A percentile compares a stretch with the other conserved stretches of the same genome.
Conservation (phyloP, 2,113 vertebrate genomes). For the Peromyscus leucopus region DNA sequence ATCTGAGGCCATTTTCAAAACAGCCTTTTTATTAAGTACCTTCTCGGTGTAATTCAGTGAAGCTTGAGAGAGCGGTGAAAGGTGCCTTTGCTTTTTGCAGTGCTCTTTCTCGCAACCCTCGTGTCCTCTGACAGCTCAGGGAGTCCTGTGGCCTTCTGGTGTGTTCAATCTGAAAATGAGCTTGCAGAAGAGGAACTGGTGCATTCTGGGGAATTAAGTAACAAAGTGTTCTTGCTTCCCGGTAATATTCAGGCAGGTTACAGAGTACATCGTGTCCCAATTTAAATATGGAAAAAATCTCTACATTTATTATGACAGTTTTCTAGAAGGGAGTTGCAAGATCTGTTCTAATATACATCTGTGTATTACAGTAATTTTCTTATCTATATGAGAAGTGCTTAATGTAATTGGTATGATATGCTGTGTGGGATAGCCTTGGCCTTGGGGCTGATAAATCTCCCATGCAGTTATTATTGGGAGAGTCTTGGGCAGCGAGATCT, state of each 20-base stretch:
- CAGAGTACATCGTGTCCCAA: not conserved
- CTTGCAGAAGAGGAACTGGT: not conserved
- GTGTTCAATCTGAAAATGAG: not conserved
- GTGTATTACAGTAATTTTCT: not conserved
- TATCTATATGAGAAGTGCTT: not conserved
- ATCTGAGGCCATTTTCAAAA: constrained; percentile 48
- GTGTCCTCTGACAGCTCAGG: not conserved
- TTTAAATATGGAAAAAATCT: not conserved
- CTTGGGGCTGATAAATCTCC: constrained; percentile 12
- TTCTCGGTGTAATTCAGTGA: not conserved
- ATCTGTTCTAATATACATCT: not conserved
- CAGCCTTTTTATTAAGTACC: not conserved
- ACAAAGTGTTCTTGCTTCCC: not conserved
- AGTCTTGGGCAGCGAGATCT: constrained; percentile 7
- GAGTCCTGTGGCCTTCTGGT: not conserved
- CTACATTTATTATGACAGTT: constrained; percentile 18
- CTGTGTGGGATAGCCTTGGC: not conserved
- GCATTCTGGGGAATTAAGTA: not conserved
- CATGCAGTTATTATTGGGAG: not conserved
- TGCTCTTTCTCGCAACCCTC: not conserved
- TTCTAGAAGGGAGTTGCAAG: not conserved
- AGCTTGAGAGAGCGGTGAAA: not conserved
- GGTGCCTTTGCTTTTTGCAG: not conserved
- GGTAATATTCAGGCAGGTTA: not conserved
- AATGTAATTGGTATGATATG: constrained; percentile 3